Conservation (phyloP, 2,797 vertebrate genomes). For the Geotria australis region DNA sequence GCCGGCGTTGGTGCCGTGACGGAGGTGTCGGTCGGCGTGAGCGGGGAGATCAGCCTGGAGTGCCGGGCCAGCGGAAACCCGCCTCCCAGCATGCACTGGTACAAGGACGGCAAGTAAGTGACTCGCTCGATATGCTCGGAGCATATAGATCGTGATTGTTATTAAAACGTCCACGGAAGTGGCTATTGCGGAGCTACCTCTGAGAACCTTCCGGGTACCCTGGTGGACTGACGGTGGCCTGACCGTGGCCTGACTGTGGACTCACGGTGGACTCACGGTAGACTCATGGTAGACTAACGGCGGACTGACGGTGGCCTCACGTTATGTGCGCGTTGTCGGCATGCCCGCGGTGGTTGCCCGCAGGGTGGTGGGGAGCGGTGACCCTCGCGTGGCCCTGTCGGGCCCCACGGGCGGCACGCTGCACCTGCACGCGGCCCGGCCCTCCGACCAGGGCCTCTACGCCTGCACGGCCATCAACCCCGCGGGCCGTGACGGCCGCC, state of each 20-base stretch:
- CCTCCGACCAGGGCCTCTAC: slow-evolving; percentile 35
- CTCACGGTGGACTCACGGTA: no score
- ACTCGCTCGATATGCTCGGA: no score
- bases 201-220: no score
- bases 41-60: slow-evolving; percentile 23
- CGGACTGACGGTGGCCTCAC: no score
- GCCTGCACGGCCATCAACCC: slow-evolving; percentile 42
- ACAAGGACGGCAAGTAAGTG: slow-evolving; percentile 42
- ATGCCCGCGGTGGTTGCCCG: background rate
- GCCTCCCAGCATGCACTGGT: slow-evolving; percentile 37
- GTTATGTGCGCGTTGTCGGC: no score
- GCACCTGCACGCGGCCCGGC: slow-evolving; percentile 17
- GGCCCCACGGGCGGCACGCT: slow-evolving; percentile 24
- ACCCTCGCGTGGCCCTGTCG: slow-evolving; percentile 21
- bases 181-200: no score
- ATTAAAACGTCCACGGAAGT: no score
- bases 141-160: no score
- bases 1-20: slow-evolving; percentile 20
- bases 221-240: no score
- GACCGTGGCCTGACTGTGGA: no score
- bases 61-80: slow-evolving; percentile 28
- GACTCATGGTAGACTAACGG: no score
- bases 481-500: slow-evolving; percentile 34
- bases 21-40: slow-evolving; percentile 19
- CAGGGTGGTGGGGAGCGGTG: slow-evolving; percentile 25